Base-by-base conservation (phyloP, 2,113 vertebrate genomes). In the Tringa solitaria region DNA sequence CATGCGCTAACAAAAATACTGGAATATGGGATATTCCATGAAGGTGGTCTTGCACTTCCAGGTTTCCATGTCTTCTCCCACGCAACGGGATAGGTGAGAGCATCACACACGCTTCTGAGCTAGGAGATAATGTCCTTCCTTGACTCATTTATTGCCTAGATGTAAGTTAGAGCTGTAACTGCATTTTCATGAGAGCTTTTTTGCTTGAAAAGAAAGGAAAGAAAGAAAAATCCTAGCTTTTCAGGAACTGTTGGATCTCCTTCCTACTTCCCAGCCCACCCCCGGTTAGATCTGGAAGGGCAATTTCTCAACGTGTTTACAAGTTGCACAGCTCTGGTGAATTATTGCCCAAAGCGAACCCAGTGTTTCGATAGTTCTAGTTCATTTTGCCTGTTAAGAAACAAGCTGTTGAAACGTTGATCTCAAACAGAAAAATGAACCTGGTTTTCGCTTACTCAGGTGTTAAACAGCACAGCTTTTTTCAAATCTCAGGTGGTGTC, bases 401-500 rank as follows among this genome's bases (percentile, higher is more conserved):
- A 92, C 56, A 70, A 6, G 48, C 83, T 93, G 90, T n/a, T 95
- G 80, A 95, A 87, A 94, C 4, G 39, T 30, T 96, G 80, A 89
- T 83, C 86, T 95, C 94, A 82, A 93, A 96, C 88, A 96, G 86
- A 83, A 95, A 96, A 93, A 91, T 91, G 65, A 95, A 81, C 73
- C 80, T 84, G 74, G 39, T 96, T 96, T 97, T 96, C 74, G 59
- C 94, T 95, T 97, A 95, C 86, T 93, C 95, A 90, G 93, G 95
- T 96, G 96, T 95, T 89, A 92, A 97, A 94, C 96, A 96, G 94
- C 83, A 68, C 92, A 96, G 95, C 94, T 96, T 75, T 94, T 96
- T 95, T 95, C 92, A 95, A 82, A 89, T 84, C 89, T 91, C 84
- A 65, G 54, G 73, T 78, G 90, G 84, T 86, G 72, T 83, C 81